Evolutionary conservation across 2,888 invertebrate species (phyloP).

Genomic region (Agonum fuliginosum): DNA sequence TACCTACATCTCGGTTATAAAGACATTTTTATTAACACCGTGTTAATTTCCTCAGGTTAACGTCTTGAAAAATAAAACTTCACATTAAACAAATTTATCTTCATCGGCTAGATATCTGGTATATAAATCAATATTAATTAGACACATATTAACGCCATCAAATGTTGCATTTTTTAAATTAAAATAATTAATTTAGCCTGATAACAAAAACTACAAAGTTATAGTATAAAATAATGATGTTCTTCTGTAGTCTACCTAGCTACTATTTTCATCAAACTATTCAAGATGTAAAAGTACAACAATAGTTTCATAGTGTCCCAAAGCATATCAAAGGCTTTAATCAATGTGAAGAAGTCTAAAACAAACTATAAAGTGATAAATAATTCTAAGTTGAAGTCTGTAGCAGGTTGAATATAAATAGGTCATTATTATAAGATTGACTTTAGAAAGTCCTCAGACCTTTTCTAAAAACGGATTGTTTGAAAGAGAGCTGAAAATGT

Average conservation of each 20-base stretch:
- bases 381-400: slow-evolving; percentile 26
- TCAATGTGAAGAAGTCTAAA: not conserved
- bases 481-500: not conserved
- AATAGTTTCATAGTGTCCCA: not conserved
- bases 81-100: too few relatives aligned
- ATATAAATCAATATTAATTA: too few relatives aligned
- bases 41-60: too few relatives aligned
- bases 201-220: too few relatives aligned
- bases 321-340: not conserved
- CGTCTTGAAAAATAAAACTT: too few relatives aligned
- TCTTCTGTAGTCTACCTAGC: not conserved
- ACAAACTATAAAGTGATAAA: slow-evolving; percentile 39
- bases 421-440: slow-evolving; percentile 56
- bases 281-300: not conserved
- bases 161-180: too few relatives aligned
- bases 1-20: too few relatives aligned
- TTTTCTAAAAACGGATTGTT: not conserved
- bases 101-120: too few relatives aligned
- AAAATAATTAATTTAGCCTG: too few relatives aligned
- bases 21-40: too few relatives aligned
- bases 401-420: slow-evolving; percentile 49
- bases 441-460: slow-evolving; percentile 8
- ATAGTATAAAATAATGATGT: too few relatives aligned
- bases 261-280: not conserved
- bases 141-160: too few relatives aligned